Conservation (phyloP, 2,113 vertebrate genomes). For the Gasterosteus aculeatus region DNA sequence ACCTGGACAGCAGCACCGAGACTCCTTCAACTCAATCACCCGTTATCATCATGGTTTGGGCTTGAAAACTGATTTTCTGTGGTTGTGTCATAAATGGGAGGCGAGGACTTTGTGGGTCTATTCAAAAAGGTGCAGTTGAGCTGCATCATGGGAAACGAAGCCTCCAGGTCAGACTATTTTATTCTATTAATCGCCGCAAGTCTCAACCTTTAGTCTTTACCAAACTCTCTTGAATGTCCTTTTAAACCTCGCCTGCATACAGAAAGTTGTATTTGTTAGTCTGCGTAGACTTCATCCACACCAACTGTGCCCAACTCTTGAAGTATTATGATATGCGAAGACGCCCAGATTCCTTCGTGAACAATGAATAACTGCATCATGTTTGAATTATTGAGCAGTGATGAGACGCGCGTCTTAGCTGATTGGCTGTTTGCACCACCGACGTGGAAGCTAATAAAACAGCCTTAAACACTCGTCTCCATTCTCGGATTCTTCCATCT, state of each 20-base stretch:
- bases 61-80: background rate
- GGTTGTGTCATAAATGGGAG: background rate
- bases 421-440: conserved; percentile 35
- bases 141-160: background rate
- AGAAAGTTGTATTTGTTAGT: conserved; percentile 2
- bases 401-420: conserved; percentile 17
- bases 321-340: conserved; percentile 47
- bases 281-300: background rate
- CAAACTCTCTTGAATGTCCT: background rate
- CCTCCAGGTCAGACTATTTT: too few species aligned
- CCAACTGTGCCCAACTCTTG: background rate
- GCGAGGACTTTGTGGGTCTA: background rate
- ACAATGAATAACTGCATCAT: conserved; percentile 49
- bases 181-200: too few species aligned
- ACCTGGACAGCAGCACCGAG: background rate
- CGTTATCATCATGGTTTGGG: background rate
- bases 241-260: background rate
- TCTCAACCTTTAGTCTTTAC: too few species aligned
- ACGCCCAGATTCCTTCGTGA: conserved; percentile 41
- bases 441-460: conserved; percentile 23
- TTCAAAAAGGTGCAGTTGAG: background rate
- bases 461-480: background rate
- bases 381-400: conserved; percentile 59
- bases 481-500: background rate
- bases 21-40: background rate